Evolutionary conservation across 2,888 invertebrate genomes (phyloP).

Genomic region (Agrochola litura): DNA sequence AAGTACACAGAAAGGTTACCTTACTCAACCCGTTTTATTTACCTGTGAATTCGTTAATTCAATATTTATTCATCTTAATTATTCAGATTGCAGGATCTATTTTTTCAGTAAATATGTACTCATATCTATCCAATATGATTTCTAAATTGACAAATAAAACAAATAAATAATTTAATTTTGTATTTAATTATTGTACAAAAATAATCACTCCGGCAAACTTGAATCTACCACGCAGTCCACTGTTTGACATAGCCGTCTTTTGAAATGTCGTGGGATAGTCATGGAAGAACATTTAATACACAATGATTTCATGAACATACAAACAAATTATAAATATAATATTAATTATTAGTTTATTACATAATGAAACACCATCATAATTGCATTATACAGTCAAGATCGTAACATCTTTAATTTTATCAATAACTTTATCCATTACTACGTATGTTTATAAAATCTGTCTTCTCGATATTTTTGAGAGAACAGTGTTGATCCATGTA

Average conservation of each 20-base stretch:
- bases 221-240: no score
- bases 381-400: neutral
- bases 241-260: neutral
- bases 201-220: neutral
- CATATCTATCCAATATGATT: neutral
- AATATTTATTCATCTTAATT: neutral
- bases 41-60: neutral
- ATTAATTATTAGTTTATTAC: neutral
- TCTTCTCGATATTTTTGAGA: neutral
- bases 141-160: slow-evolving; percentile 10
- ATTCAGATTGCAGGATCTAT: neutral
- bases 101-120: neutral
- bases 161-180: neutral
- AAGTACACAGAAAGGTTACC: neutral
- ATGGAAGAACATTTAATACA: neutral
- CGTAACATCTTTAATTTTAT: neutral
- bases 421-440: neutral
- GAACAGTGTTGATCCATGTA: no score
- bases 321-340: neutral
- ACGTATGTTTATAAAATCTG: neutral
- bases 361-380: neutral
- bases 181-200: slow-evolving; percentile 13
- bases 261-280: neutral
- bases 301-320: neutral
- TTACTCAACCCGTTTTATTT: neutral